Conservation (phyloP, 2,888 invertebrate species). For the Pyrocoelia pectoralis region DNA sequence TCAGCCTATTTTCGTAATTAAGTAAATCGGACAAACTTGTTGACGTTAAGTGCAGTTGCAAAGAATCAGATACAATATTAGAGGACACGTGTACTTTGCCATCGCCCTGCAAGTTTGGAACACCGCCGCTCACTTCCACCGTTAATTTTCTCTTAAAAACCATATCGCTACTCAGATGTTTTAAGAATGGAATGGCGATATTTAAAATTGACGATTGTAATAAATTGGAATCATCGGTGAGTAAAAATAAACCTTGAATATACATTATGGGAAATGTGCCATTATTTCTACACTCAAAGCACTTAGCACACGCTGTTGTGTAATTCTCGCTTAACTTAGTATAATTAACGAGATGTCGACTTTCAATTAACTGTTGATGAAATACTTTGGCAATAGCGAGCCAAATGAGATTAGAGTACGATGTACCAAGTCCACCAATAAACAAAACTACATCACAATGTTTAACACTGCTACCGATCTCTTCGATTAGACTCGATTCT, state of each 20-base stretch:
- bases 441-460: slow-evolving; percentile 48
- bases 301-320: slow-evolving; percentile 8
- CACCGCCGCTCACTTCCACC: background rate
- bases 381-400: slow-evolving; percentile 43
- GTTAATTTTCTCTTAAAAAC: background rate
- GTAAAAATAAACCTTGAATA: slow-evolving; percentile 31
- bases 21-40: slow-evolving; percentile 10
- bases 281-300: slow-evolving; percentile 19
- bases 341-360: slow-evolving; percentile 19
- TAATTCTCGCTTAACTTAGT: background rate
- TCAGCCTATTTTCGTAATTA: slow-evolving; percentile 6
- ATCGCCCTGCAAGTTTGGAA: background rate
- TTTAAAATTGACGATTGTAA: slow-evolving; percentile 7
- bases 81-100: slow-evolving; percentile 11
- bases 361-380: slow-evolving; percentile 36
- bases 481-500: slow-evolving; percentile 31
- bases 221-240: slow-evolving; percentile 13
- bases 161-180: background rate
- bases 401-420: slow-evolving; percentile 33
- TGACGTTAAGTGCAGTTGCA: slow-evolving; percentile 6
- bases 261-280: slow-evolving; percentile 3
- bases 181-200: slow-evolving; percentile 14
- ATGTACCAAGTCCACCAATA: slow-evolving; percentile 34
- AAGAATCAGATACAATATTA: background rate
- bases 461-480: slow-evolving; percentile 40